Base-by-base conservation (phyloP, 2,797 vertebrate genomes). In the Enteromius radiatus region DNA sequence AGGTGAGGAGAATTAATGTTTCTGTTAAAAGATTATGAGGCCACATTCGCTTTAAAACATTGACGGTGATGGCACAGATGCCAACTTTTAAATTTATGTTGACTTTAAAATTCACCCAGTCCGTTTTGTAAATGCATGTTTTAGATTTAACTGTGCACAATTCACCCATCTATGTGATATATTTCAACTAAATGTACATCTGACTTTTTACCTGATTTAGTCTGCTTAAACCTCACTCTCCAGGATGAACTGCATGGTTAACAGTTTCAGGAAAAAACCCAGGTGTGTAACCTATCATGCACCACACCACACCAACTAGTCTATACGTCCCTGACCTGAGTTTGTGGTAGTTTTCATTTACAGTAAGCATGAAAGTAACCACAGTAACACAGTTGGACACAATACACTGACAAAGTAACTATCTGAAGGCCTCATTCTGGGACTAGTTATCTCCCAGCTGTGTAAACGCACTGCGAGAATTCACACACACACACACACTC, bases 361-460 rank as follows among this genome's bases (percentile, higher is more conserved):
- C 76, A 59, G 54, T 65, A 73, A 59, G 76, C 19, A 19, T 68
- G 82, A 73, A 56, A 76, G 41, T 76, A 14, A 76, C 56, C 23
- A 26, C 38, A 64, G 17, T 36, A 33, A 52, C 47, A 28, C 36
- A 56, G 15, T 77, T 38, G 38, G 61, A 82, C 38, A 59, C 14
- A 77, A 67, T 61, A 49, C 69, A 65, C 36, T 28, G 45, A 65
- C 36, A 14, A 64, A 76, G 36, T 61, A 28, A 59, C 67, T 73
- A 43, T 74, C 33, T 12, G 47, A 82, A 61, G 74, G 64, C 12
- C 47, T 74, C 68, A 59, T 47, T 78, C 82, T 84, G 86, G 82
- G 73, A 83, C n/a, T 63, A 78, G 83, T 84, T 77, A 81, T 86
- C 52, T 52, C 36, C 80, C 86, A 89, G 86, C 87, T 89, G 88